These are phyloP conservation scores for Pseudorhombus dupliciocellatus DNA, from an alignment of 2,113 vertebrate species.

Conservation along the genomic window DNA sequence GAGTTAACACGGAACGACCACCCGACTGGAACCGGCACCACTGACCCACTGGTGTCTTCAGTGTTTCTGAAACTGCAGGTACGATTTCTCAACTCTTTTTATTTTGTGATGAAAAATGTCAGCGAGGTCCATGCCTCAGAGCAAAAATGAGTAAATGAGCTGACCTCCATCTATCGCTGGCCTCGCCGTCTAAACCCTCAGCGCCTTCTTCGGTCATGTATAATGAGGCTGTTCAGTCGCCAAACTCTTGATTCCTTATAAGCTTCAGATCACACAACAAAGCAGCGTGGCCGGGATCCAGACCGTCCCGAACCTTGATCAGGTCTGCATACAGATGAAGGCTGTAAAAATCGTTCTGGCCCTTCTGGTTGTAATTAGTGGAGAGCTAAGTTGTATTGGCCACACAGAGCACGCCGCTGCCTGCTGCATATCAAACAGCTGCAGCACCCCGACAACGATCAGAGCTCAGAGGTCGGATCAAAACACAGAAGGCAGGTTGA, in stretches of 20 bases:
- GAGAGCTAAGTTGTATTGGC: constrained; percentile 28
- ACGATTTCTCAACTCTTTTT: not conserved
- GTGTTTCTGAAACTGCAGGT: not conserved
- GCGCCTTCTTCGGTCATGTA: not conserved
- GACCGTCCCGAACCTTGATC: not conserved
- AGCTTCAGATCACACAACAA: constrained; percentile 6
- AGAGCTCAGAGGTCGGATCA: constrained; percentile 2
- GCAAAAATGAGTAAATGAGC: not conserved
- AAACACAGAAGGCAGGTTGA: constrained; percentile 6
- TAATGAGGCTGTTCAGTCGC: not conserved
- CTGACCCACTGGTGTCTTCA: too few relatives aligned
- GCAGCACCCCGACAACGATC: not conserved
- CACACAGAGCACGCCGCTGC: not conserved
- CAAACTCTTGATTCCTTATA: not conserved
- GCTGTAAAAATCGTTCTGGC: constrained; percentile 14
- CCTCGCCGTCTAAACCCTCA: not conserved
- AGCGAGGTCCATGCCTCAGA: not conserved
- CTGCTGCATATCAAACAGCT: constrained; percentile 37
- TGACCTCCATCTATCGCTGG: not conserved
- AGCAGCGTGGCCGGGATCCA: constrained; percentile 10
- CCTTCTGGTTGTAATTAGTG: constrained; percentile 50
- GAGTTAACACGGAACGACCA: too few relatives aligned
- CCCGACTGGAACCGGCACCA: too few relatives aligned
- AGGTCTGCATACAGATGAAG: constrained; percentile 21
- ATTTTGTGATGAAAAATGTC: not conserved